These are phyloP conservation scores for Trachops cirrhosus DNA, from an alignment of 2,797 vertebrate genomes.

Conservation along the genomic window DNA sequence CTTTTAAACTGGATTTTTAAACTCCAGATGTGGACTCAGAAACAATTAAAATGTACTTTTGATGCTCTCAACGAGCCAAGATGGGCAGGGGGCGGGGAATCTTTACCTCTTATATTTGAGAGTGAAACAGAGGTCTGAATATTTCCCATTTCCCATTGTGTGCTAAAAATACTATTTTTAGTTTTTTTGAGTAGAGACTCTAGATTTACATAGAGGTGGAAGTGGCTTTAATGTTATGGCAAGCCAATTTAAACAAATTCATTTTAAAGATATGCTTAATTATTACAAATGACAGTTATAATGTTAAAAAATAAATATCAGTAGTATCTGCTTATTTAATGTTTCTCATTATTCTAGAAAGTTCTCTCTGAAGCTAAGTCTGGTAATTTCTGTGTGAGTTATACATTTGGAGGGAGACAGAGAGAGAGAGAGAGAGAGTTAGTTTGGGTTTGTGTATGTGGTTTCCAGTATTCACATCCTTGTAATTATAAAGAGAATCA, in stretches of 20 bases:
- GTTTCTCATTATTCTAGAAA: constrained; percentile 3
- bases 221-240: constrained; percentile 6
- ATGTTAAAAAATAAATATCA: not conserved
- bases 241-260: not conserved
- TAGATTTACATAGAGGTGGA: not conserved
- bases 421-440: not conserved
- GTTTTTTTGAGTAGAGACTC: not conserved
- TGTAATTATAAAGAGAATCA: not conserved
- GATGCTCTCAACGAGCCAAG: not conserved
- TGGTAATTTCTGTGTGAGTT: not conserved
- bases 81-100: not conserved
- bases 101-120: not conserved
- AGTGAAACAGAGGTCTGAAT: not conserved
- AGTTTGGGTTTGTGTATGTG: not conserved
- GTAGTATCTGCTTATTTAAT: not conserved
- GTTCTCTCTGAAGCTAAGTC: not conserved
- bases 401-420: not conserved
- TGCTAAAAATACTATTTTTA: not conserved
- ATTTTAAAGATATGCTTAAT: not conserved
- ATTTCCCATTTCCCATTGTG: not conserved
- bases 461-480: not conserved
- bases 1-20: constrained; percentile 55
- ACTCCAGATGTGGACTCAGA: constrained; percentile 55
- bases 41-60: constrained; percentile 34
- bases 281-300: constrained; percentile 7